Evolutionary conservation across 1,140 invertebrate genomes (phyloP).

Genomic region (Calycopis cecrops): DNA sequence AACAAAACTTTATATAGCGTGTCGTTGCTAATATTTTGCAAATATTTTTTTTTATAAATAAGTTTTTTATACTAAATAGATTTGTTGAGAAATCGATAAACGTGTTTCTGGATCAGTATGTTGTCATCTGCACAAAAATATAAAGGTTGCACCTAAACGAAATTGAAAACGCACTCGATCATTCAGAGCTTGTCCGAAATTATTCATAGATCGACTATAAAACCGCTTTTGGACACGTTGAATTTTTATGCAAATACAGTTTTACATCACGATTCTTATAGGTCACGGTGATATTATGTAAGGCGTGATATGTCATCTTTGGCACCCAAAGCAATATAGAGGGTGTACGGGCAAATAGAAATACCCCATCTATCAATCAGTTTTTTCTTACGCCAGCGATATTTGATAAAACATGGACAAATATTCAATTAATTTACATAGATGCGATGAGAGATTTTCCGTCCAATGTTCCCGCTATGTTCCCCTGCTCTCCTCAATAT

Average conservation of each 20-base stretch:
- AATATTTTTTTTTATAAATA: constrained; percentile 8
- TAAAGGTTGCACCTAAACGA: not conserved
- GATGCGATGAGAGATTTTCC: too few species aligned
- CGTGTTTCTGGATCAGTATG: too few species aligned
- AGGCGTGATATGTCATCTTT: not conserved
- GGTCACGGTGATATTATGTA: constrained; percentile 10
- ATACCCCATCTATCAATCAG: too few species aligned
- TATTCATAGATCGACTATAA: not conserved
- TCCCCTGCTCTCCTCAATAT: too few species aligned
- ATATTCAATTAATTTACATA: too few species aligned
- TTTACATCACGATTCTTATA: constrained; percentile 3
- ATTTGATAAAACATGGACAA: too few species aligned
- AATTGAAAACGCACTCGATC: constrained; percentile 3
- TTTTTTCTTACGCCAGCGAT: too few species aligned
- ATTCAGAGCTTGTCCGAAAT: not conserved
- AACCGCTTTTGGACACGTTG: not conserved
- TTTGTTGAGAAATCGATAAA: too few species aligned
- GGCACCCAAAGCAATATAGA: not conserved
- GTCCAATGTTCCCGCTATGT: too few species aligned
- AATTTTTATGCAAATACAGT: constrained; percentile 1
- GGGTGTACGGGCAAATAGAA: too few species aligned
- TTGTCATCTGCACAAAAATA: not conserved
- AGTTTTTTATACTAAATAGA: too few species aligned
- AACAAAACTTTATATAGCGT: constrained; percentile 60
- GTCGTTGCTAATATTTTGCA: constrained; percentile 48